Base-by-base conservation (phyloP, 1,140 invertebrate genomes). In the Euura lappo region DNA sequence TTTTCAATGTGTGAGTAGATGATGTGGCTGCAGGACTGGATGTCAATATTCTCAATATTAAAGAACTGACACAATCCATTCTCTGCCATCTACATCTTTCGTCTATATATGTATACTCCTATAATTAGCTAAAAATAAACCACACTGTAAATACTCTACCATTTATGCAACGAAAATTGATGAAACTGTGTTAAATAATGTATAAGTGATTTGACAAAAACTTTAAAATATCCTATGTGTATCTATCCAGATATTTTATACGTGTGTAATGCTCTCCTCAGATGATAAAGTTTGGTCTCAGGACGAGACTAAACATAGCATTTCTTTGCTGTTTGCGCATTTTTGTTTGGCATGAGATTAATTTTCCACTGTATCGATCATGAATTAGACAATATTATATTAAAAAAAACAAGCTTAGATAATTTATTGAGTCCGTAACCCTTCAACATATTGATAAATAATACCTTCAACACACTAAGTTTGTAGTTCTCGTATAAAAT, bases 61-160 rank as follows among this genome's bases (percentile, higher is more conserved):
- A 83, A 87, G 86, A 87, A 87, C 78, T 82, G 85, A 86, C 86
- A 81, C 86, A 87, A 84, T 87, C 83, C 81, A 74, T 76, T 80
- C 60, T 75, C 72, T 72, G 75, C 77, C 64, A 76, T 76, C 74
- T 83, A 79, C 65, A 47, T 73, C 71, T 79, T 60, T 28, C 43
- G 51, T 8, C 51, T 60, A 60, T n/a, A 60, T 60, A 70, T 45
- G 44, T 51, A 13, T 70, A 51, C 4, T 46, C 47, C 64, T 11
- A 60, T 4, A 11, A n/a, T 71, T 71, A 60, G 47, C 47, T 45
- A 51, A 45, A 45, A 71, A 60, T 71, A 45, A 60, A 71, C 60
- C 70, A 60, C 42, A n/a, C 43, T 71, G 11, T 13, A 71, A 71
- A n/a, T 51, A 71, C 45, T 60, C 45, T 45, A 71, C 45, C 64